phyloP scores from a whole-genome alignment of 2,113 vertebrate species.

The Synchiropus splendidus region DNA sequence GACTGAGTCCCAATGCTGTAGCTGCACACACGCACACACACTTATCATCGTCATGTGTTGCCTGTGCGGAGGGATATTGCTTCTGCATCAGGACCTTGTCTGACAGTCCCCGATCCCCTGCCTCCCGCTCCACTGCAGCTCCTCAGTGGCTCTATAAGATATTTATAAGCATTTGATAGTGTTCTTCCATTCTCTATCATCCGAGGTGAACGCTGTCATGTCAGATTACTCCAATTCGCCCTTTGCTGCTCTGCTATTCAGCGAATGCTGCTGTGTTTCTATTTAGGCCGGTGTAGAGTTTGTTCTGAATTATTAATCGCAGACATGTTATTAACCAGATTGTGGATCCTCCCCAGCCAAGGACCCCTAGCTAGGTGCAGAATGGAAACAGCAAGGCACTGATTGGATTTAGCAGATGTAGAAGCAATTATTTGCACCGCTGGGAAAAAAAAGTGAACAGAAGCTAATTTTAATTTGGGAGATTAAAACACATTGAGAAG shows the following conservation, averaged over 20 bases:
- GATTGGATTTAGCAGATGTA: constrained; percentile 29
- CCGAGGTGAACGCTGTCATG: constrained; percentile 60
- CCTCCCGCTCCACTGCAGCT: constrained; percentile 7
- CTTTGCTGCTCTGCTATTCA: constrained; percentile 20
- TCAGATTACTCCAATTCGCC: constrained; percentile 45
- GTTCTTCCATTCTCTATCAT: constrained; percentile 58
- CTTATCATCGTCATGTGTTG: constrained; percentile 10
- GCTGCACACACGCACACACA: constrained; percentile 13
- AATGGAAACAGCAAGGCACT: constrained; percentile 26
- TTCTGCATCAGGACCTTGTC: constrained; percentile 23
- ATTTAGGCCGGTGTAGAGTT: constrained; percentile 31
- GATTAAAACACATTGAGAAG: no score
- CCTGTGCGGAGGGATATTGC: constrained; percentile 24
- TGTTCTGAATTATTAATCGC: constrained; percentile 51
- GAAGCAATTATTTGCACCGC: constrained; percentile 3
- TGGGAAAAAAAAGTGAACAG: background rate
- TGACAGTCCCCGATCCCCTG: constrained; percentile 14
- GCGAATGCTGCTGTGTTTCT: constrained; percentile 20
- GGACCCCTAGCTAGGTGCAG: constrained; percentile 16
- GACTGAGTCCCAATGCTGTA: background rate
- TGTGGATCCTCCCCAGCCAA: constrained; percentile 10
- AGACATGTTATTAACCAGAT: constrained; percentile 37
- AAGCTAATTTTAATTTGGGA: no score
- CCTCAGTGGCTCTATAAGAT: constrained; percentile 44
- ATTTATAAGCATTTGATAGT: constrained; percentile 65